These are phyloP conservation scores for Oceanodroma leucorhoa DNA, from an alignment of 2,797 vertebrate genomes.

Conservation along the genomic window DNA sequence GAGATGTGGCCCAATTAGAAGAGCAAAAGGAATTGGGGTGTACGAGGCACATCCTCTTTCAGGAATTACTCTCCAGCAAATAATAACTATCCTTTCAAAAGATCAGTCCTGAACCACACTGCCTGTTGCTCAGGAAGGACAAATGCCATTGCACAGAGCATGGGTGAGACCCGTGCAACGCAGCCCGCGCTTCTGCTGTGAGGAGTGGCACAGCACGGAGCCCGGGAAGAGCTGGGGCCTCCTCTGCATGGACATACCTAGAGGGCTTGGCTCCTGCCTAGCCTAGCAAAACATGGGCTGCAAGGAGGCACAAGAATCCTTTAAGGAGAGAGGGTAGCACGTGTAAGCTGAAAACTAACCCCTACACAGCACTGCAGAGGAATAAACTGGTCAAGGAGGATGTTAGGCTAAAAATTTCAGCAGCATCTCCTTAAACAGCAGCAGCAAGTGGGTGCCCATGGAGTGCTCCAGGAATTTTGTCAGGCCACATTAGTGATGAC, in stretches of 20 bases:
- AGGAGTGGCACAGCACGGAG: not conserved
- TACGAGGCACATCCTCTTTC: not conserved
- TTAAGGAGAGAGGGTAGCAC: not conserved
- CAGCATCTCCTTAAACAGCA: not conserved
- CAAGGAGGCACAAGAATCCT: not conserved
- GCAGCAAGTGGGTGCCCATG: not conserved
- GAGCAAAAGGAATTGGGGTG: not conserved
- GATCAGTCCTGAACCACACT: not conserved
- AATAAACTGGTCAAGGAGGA: not conserved
- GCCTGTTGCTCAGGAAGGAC: not conserved
- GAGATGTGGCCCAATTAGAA: not conserved
- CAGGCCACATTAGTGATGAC: accelerated
- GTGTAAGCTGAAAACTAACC: not conserved
- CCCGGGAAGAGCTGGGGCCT: not conserved
- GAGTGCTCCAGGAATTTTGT: not conserved
- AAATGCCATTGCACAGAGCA: not conserved
- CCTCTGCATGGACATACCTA: not conserved
- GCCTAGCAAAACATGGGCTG: not conserved
- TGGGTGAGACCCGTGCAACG: accelerated
- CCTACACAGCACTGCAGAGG: not conserved
- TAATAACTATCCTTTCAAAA: not conserved
- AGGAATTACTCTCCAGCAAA: not conserved
- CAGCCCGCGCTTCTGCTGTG: not conserved
- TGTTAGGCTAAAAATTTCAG: not conserved
- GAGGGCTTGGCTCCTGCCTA: not conserved